Evolutionary conservation across 2,888 invertebrate species (phyloP).

Genomic region (Eurois occulta): DNA sequence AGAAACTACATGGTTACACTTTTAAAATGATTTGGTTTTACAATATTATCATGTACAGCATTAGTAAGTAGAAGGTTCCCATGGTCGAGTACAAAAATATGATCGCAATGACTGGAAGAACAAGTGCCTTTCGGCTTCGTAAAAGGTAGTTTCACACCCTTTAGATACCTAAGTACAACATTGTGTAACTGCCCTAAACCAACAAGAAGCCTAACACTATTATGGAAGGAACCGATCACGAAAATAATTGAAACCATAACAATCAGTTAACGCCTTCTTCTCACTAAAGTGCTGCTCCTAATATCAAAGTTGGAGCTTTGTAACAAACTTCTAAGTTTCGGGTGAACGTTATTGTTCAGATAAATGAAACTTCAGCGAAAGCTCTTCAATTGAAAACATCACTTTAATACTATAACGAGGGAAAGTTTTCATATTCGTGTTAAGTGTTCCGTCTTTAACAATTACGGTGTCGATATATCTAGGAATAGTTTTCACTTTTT

Average conservation of each 20-base stretch:
- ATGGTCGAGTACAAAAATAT: no score
- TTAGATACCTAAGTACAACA: no score
- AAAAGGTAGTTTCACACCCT: no score
- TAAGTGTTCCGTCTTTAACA: slow-evolving; percentile 17
- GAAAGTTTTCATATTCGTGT: slow-evolving; percentile 33
- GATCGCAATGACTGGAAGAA: no score
- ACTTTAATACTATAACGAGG: slow-evolving; percentile 31
- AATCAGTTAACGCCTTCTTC: slow-evolving; percentile 45
- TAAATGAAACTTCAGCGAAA: slow-evolving; percentile 59
- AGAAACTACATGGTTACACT: no score
- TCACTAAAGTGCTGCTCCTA: slow-evolving; percentile 39
- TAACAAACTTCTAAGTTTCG: slow-evolving; percentile 57
- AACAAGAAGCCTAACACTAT: not conserved
- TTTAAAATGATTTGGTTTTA: no score
- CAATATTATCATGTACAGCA: no score
- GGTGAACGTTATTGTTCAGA: slow-evolving; percentile 53
- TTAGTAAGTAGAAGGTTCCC: no score
- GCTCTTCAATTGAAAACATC: slow-evolving; percentile 43
- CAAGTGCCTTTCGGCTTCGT: no score
- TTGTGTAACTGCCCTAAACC: not conserved
- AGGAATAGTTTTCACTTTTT: not conserved
- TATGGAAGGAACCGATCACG: slow-evolving; percentile 14
- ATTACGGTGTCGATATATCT: not conserved
- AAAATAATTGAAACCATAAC: slow-evolving; percentile 45
- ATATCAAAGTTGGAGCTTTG: slow-evolving; percentile 54